Base-by-base conservation (phyloP, 2,888 invertebrate species). In the Temnothorax ravouxi region DNA sequence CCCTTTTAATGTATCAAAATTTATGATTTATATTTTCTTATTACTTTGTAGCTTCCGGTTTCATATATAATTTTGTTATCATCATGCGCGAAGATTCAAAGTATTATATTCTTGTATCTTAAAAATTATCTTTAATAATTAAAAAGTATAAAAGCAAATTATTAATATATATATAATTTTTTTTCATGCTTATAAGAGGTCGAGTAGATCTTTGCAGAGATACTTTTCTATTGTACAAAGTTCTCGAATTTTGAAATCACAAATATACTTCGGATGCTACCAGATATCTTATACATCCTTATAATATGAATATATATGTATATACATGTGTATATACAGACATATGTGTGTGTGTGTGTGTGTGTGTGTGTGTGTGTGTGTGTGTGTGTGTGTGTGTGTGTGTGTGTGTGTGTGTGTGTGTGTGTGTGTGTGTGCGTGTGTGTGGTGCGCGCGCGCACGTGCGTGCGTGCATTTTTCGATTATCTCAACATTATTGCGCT, bases 401-500 rank as follows among this genome's bases (percentile, higher is more conserved):
- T 29, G 29, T 29, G 29, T 29, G 4, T 6, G 6, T 6, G 3
- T 29, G 38, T 56, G 38, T 72, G 9, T 52, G 38, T 6, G 3
- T n/a, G 3, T n/a, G 29, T 29, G 3, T 29, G 3, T 29, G 29
- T 29, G 29, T 29, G 29, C 3, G 29, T 29, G 29, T 5, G 38
- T 18, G 25, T 25, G 62, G 25, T 25, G 25, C 25, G 25, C 25
- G 25, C 25, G 25, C 25, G 25, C n/a, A n/a, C n/a, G n/a, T n/a
- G n/a, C n/a, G 25, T 25, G 25, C 1, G 25, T 25, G 54, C n/a
- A 34, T 25, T 50, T 29, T 67, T 75, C 64, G 44, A 85, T 85
- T 82, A 86, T 79, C 29, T 80, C 47, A 84, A 83, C 54, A 82
- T 84, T 87, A 89, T 89, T 87, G 84, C 86, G 83, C 54, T 82